Base-by-base conservation (phyloP, 2,888 invertebrate species). In the Brachypterus glaber region DNA sequence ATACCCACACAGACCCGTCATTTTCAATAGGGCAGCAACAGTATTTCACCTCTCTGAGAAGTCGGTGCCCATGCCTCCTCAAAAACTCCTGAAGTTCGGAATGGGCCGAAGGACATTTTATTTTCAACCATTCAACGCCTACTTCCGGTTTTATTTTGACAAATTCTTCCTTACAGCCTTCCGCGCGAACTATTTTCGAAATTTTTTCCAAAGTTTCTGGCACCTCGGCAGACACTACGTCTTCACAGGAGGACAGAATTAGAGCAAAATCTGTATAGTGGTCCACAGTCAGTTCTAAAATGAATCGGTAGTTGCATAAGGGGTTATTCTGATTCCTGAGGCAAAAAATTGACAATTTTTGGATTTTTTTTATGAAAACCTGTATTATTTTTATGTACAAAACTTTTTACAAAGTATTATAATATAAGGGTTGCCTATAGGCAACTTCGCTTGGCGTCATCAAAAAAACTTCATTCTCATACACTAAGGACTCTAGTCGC, bases 191-290 rank as follows among this genome's bases (percentile, higher is more conserved):
- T 2, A 45, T 45, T 15, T 37, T 42, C 0, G 60, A 54, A 8
- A 64, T 60, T 33, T 51, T 42, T 46, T 62, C 56, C 12, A 64
- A 44, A 34, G 49, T 48, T 14, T 51, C 51, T 34, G 57, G 78
- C 49, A 89, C 77, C 55, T 86, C 83, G 0, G 82, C 85, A 12
- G 87, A 86, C 34, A 83, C 68, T 0, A 84, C 80, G 44, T 79
- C 74, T 1, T 64, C 63, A 48, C 81, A 81, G 0, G 79, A 76
- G 8, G 81, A 76, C 24, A 87, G 66, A 14, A 89, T 59, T 16
- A 71, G 53, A 0, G 80, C 75, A 30, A 86, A 74, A 60, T 88
- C 87, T 24, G 73, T 71, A 50, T 77, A 77, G 46, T 81, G 74
- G 11, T 80, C 78, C 1, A 67, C 59, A 1, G 71, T 73, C 53